phyloP scores from a whole-genome alignment of 2,113 vertebrate genomes.

The Campylomormyrus tamandua region DNA sequence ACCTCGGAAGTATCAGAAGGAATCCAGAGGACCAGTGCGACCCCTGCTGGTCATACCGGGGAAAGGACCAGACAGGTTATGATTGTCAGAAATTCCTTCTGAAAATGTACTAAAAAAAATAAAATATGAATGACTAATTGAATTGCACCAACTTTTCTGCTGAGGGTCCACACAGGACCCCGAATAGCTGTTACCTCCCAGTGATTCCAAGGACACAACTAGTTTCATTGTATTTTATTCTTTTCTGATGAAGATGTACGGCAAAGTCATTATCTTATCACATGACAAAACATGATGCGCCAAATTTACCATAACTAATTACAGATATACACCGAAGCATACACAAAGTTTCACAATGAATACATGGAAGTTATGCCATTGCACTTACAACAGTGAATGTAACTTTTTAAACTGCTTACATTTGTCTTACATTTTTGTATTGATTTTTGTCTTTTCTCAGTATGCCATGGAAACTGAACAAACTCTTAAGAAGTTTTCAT shows the following conservation, averaged over 20 bases:
- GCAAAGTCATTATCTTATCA: conserved; percentile 82
- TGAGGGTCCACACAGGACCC: not conserved
- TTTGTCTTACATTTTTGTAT: not conserved
- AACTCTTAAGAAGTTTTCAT: not conserved
- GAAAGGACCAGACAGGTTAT: not conserved
- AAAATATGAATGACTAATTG: not conserved
- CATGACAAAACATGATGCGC: conserved; percentile 88
- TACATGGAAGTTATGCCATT: conserved; percentile 82
- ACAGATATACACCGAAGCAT: conserved; percentile 87
- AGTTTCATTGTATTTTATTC: conserved; percentile 8
- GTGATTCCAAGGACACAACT: not conserved
- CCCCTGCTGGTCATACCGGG: not conserved
- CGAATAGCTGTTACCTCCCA: not conserved
- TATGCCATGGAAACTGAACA: conserved; percentile 14
- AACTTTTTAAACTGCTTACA: conserved; percentile 30
- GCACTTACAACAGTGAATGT: conserved; percentile 81
- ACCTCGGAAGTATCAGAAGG: not conserved
- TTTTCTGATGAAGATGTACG: conserved; percentile 86
- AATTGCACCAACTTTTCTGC: not conserved
- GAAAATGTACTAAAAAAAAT: not conserved
- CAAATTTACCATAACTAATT: conserved; percentile 88
- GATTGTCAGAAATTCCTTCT: not conserved
- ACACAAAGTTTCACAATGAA: conserved; percentile 87
- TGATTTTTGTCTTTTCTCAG: not conserved
- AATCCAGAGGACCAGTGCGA: not conserved